Base-by-base conservation (phyloP, 2,113 vertebrate species). In the Miniopterus natalensis region DNA sequence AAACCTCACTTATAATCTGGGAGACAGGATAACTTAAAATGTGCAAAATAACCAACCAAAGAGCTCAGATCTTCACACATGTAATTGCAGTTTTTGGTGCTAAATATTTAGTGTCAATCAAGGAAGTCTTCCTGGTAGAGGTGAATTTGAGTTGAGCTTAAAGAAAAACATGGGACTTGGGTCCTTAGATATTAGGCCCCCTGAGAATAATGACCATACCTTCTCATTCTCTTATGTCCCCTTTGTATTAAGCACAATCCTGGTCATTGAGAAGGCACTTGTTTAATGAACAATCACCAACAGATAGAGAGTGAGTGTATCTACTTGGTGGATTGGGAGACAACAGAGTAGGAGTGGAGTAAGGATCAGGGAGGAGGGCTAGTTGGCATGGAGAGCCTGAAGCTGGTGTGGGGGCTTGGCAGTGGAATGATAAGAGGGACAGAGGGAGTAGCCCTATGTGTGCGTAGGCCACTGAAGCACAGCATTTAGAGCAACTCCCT, bases 121-220 rank as follows among this genome's bases (percentile, higher is more conserved):
- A 85, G 36, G 78, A 96, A 88, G 21, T 2, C 79, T 94, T 95
- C 61, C 79, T 89, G 36, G 25, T 65, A 91, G 95, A 75, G 63
- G 13, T 49, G 66, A 92, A 29, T 74, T 88, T 85, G 53, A 93
- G 20, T 40, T 88, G 29, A 66, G 6, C 59, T 85, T 96, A 79
- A 53, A 81, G 42, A 55, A 93, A 94, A 73, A 3, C 18, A 90
- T 92, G 57, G 36, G 21, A 51, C 47, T 61, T 84, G 49, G 27
- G 10, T 51, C 55, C n/a, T 29, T 92, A 84, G 42, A 81, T 36
- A 27, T 86, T 86, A 84, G 40, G 20, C 20, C 7, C 11, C 3
- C 47, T 87, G 31, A 65, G 63, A 87, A 71, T 78, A 8, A 65
- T 29, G 51, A 29, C 40, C 27, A 36, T 73, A 13, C 11, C 29